Percentiles rank a stretch among this genome's conserved stretches.
Conservation (phyloP, 2,888 invertebrate genomes). For the Adineta ricciae region DNA sequence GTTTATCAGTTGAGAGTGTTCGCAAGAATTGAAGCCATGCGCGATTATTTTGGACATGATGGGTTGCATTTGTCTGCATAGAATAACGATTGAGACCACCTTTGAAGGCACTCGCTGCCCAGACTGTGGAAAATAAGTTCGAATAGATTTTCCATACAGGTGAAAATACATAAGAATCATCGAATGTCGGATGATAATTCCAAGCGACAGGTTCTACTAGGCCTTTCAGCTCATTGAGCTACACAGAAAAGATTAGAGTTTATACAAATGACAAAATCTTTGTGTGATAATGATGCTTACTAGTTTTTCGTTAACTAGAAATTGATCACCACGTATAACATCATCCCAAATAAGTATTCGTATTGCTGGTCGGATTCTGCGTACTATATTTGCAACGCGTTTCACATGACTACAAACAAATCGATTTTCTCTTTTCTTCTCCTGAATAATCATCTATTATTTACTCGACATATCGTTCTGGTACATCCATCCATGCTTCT, state of each 20-base stretch:
- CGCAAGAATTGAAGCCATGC: slow-evolving; percentile 24
- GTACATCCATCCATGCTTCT: background rate
- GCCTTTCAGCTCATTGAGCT: background rate
- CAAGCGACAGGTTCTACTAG: background rate
- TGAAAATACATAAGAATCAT: background rate
- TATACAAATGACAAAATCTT: no score
- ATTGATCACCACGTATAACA: slow-evolving; percentile 57
- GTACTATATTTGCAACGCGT: slow-evolving; percentile 55
- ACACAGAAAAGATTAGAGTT: background rate
- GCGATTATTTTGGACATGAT: slow-evolving; percentile 31
- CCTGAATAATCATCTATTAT: background rate
- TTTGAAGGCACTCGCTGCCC: slow-evolving; percentile 32
- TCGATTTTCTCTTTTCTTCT: background rate
- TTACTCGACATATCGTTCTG: background rate
- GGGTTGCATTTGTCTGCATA: slow-evolving; percentile 27
- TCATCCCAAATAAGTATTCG: slow-evolving; percentile 71
- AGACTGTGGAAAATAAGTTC: slow-evolving; percentile 6
- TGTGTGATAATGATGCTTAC: no score
- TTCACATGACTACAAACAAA: slow-evolving; percentile 21
- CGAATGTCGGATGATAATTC: background rate
- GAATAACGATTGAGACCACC: slow-evolving; percentile 29
- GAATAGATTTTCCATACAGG: background rate
- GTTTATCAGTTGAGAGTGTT: background rate
- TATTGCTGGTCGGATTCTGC: slow-evolving; percentile 55
- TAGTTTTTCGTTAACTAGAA: background rate